Conservation (phyloP, 2,888 invertebrate genomes). For the Villa cingulata region DNA sequence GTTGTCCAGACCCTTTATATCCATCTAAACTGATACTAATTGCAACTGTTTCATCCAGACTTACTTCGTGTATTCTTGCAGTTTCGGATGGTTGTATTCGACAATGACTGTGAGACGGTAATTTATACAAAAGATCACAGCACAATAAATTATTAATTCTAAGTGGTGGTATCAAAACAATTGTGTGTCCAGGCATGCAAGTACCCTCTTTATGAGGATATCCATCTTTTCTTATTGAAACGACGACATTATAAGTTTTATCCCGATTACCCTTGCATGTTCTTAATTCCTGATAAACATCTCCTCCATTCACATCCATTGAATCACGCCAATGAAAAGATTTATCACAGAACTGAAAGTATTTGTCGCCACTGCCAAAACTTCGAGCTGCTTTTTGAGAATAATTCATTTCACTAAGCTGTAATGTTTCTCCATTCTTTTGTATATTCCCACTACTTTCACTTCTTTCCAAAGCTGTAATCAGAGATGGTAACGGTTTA, state of each 20-base stretch:
- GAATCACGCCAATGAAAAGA: conserved; percentile 29
- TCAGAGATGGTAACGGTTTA: conserved; percentile 43
- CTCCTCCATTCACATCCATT: conserved; percentile 14
- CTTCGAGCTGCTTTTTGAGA: conserved; percentile 38
- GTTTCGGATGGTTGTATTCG: conserved; percentile 38
- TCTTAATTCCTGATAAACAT: conserved; percentile 19
- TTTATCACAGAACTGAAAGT: conserved; percentile 27
- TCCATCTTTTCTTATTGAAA: conserved; percentile 53
- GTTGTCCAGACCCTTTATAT: conserved; percentile 57
- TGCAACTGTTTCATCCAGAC: conserved; percentile 45
- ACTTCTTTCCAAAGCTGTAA: conserved; percentile 12
- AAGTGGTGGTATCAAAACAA: conserved; percentile 72
- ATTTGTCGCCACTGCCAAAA: conserved; percentile 12
- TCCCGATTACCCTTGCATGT: conserved; percentile 26
- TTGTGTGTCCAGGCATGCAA: conserved; percentile 65
- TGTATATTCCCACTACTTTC: background rate
- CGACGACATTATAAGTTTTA: conserved; percentile 25
- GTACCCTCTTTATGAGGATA: conserved; percentile 50
- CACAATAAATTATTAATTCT: conserved; percentile 80
- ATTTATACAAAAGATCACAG: conserved; percentile 55
- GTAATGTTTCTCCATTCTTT: background rate
- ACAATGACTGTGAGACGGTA: conserved; percentile 32
- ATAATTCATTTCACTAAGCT: conserved; percentile 42
- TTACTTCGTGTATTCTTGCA: conserved; percentile 42
- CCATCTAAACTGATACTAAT: conserved; percentile 70